Evolutionary conservation across 2,888 invertebrate species (phyloP).

Genomic region (Nephrotoma guestfalica): DNA sequence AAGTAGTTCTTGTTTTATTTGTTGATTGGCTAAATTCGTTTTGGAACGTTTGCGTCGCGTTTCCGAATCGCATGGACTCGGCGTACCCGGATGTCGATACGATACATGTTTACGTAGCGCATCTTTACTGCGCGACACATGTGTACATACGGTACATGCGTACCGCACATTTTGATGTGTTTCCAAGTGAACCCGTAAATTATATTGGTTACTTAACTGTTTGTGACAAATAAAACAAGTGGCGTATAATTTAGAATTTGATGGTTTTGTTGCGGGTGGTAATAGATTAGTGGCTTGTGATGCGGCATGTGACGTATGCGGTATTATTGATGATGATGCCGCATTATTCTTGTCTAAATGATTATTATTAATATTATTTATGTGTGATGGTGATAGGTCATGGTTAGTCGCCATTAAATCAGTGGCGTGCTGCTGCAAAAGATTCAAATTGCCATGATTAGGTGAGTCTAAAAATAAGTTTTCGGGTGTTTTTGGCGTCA

Average conservation of each 20-base stretch:
- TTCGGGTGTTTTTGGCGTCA: constrained; percentile 9
- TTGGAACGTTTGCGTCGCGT: constrained; percentile 32
- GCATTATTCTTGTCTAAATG: neutral
- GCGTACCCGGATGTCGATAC: constrained; percentile 57
- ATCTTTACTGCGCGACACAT: constrained; percentile 75
- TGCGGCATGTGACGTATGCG: constrained; percentile 9
- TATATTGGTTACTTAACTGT: constrained; percentile 80
- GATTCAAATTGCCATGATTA: neutral
- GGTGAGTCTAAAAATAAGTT: neutral
- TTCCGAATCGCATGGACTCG: constrained; percentile 32
- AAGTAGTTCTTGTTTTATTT: constrained; percentile 10
- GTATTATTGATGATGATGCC: neutral
- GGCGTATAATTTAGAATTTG: constrained; percentile 42
- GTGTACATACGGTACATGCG: constrained; percentile 73
- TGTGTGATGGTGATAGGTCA: neutral
- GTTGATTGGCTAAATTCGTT: constrained; percentile 14
- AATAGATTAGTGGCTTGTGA: constrained; percentile 12
- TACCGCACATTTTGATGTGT: constrained; percentile 80
- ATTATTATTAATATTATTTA: neutral
- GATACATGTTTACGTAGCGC: constrained; percentile 80
- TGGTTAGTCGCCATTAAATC: neutral
- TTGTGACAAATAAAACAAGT: constrained; percentile 77
- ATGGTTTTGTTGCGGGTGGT: constrained; percentile 21
- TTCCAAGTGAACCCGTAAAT: constrained; percentile 78
- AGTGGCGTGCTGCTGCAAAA: neutral